A percentile compares a stretch with the other conserved stretches of the same genome.
Evolutionary conservation across 2,797 vertebrate genomes (phyloP).

Genomic region (Nasua narica): DNA sequence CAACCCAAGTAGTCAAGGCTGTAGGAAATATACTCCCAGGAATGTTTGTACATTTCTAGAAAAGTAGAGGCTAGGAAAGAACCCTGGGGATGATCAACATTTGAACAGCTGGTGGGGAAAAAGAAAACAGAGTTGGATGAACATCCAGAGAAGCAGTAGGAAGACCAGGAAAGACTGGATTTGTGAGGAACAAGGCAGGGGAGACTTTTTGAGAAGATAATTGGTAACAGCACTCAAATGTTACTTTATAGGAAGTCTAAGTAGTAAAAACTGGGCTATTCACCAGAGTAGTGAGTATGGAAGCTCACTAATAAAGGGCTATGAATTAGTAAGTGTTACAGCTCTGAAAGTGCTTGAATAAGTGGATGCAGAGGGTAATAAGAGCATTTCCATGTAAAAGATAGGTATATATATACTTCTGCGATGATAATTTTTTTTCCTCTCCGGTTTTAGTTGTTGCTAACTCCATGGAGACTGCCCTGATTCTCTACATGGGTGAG

Average conservation of each 20-base stretch:
- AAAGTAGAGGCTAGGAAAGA: not conserved
- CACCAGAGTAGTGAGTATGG: not conserved
- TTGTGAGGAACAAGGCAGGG: not conserved
- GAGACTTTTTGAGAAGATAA: slow-evolving; percentile 31
- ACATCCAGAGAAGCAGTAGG: not conserved
- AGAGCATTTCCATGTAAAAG: slow-evolving; percentile 4
- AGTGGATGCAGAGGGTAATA: not conserved
- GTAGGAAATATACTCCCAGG: not conserved
- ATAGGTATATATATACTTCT: not conserved
- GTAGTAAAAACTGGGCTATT: not conserved
- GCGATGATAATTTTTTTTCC: not conserved
- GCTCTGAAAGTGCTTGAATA: not conserved
- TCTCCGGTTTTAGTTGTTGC: slow-evolving; percentile 6
- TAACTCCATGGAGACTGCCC: not conserved
- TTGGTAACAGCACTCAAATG: not conserved
- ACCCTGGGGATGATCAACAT: not conserved
- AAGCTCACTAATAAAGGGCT: not conserved
- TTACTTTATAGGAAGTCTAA: not conserved
- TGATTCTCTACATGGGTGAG: not conserved
- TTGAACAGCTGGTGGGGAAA: not conserved
- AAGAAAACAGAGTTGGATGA: slow-evolving; percentile 30
- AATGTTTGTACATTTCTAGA: not conserved
- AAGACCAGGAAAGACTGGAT: not conserved
- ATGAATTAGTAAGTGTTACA: not conserved
- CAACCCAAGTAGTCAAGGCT: not conserved